phyloP scores from a whole-genome alignment of 2,888 invertebrate species.

The Coleophora deauratella region DNA sequence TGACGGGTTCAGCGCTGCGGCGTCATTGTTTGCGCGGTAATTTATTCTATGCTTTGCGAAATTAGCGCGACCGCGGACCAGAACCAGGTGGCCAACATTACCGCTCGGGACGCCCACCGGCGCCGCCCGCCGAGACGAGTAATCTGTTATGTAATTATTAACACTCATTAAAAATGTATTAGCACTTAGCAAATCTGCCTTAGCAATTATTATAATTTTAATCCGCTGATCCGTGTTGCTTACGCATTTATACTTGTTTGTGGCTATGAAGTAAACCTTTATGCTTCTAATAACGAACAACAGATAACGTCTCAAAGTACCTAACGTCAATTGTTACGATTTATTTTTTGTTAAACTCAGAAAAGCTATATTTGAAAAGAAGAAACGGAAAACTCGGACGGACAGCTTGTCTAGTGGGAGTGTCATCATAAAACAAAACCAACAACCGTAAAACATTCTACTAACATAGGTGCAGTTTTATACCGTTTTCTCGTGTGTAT shows the following conservation, averaged over 20 bases:
- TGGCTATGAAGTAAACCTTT: too few species aligned
- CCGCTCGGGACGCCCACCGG: slow-evolving; percentile 44
- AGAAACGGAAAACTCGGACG: too few species aligned
- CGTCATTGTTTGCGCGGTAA: slow-evolving; percentile 61
- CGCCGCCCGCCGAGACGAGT: slow-evolving; percentile 38
- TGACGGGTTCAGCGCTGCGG: slow-evolving; percentile 19
- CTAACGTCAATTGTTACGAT: too few species aligned
- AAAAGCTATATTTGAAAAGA: too few species aligned
- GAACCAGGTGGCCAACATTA: slow-evolving; percentile 58
- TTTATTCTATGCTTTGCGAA: slow-evolving; percentile 61
- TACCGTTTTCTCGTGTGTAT: slow-evolving; percentile 10
- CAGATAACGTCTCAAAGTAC: too few species aligned
- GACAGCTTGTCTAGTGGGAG: too few species aligned
- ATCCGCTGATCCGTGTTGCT: neutral
- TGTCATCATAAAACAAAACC: too few species aligned
- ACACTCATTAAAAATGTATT: slow-evolving; percentile 52
- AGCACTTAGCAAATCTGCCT: slow-evolving; percentile 18
- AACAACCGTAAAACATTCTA: too few species aligned
- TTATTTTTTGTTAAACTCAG: too few species aligned
- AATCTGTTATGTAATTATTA: slow-evolving; percentile 53
- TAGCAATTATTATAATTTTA: slow-evolving; percentile 5
- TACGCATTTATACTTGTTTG: too few species aligned
- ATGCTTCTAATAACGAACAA: too few species aligned
- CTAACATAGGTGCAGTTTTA: neutral
- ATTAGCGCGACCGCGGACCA: slow-evolving; percentile 47